These are phyloP conservation scores for Gadopsis bispinosus DNA, from an alignment of 2,797 vertebrate species.

Conservation along the genomic window DNA sequence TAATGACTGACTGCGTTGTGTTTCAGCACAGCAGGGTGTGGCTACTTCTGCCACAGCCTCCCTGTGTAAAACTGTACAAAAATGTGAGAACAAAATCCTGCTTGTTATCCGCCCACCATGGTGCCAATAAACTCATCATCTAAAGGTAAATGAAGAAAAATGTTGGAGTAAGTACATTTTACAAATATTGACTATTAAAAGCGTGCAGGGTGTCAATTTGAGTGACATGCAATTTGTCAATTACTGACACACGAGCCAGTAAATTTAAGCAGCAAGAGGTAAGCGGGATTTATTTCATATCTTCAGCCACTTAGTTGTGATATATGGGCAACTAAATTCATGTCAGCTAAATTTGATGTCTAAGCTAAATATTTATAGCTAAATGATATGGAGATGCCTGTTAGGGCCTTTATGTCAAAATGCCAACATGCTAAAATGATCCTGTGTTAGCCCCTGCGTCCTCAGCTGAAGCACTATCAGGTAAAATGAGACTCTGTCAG, in stretches of 20 bases:
- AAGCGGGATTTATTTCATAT: neutral
- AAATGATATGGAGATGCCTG: slow-evolving; percentile 22
- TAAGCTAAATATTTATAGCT: slow-evolving; percentile 22
- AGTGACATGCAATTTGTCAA: slow-evolving; percentile 27
- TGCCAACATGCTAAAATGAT: slow-evolving; percentile 31
- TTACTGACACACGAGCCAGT: slow-evolving; percentile 7
- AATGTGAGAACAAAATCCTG: neutral
- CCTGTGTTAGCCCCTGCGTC: slow-evolving; percentile 21
- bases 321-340: slow-evolving; percentile 12
- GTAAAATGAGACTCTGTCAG: slow-evolving; percentile 51
- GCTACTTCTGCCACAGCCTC: slow-evolving; percentile 11
- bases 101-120: slow-evolving; percentile 25
- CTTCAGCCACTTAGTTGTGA: slow-evolving; percentile 14
- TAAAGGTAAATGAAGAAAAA: slow-evolving; percentile 24
- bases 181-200: slow-evolving; percentile 4
- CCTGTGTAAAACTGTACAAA: slow-evolving; percentile 4
- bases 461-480: slow-evolving; percentile 21
- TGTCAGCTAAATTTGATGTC: slow-evolving; percentile 37
- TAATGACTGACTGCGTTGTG: slow-evolving; percentile 15
- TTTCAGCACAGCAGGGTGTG: slow-evolving; percentile 21
- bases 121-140: slow-evolving; percentile 19
- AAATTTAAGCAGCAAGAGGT: slow-evolving; percentile 2
- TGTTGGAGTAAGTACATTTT: neutral
- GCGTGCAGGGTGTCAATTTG: neutral
- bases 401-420: slow-evolving; percentile 15